phyloP scores from a whole-genome alignment of 2,888 invertebrate species.

The Linnaemya tessellans region DNA sequence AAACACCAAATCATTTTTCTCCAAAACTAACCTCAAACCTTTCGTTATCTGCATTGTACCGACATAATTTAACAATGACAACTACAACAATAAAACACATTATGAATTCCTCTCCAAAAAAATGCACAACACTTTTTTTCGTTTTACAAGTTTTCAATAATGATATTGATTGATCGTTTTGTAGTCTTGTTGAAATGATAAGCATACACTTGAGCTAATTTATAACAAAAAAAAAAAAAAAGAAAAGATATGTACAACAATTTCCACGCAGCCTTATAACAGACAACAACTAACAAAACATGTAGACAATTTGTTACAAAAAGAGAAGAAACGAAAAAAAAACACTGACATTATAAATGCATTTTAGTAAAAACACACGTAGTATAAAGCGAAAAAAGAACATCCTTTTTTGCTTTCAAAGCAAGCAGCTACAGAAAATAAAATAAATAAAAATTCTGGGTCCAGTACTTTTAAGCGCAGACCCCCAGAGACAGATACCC shows the following conservation, averaged over 20 bases:
- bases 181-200: constrained; percentile 72
- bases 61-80: constrained; percentile 23
- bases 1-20: constrained; percentile 2
- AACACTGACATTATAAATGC: constrained; percentile 69
- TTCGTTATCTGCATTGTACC: constrained; percentile 9
- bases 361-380: constrained; percentile 57
- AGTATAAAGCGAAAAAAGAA: constrained; percentile 19
- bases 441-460: constrained; percentile 3
- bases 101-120: constrained; percentile 34
- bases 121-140: constrained; percentile 35
- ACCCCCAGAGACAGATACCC: constrained; percentile 67
- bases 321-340: constrained; percentile 25
- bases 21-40: background rate
- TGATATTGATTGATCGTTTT: constrained; percentile 73
- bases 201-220: constrained; percentile 72
- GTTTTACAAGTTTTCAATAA: constrained; percentile 40
- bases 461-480: constrained; percentile 23
- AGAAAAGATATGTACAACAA: constrained; percentile 31
- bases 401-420: constrained; percentile 55
- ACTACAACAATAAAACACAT: constrained; percentile 18
- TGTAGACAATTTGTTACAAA: constrained; percentile 70
- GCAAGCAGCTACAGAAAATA: constrained; percentile 15
- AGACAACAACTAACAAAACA: constrained; percentile 57
- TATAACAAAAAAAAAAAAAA: constrained; percentile 59
- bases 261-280: constrained; percentile 39